Evolutionary conservation across 2,888 invertebrate genomes (phyloP).

Genomic region (Drosophila barbarae): DNA sequence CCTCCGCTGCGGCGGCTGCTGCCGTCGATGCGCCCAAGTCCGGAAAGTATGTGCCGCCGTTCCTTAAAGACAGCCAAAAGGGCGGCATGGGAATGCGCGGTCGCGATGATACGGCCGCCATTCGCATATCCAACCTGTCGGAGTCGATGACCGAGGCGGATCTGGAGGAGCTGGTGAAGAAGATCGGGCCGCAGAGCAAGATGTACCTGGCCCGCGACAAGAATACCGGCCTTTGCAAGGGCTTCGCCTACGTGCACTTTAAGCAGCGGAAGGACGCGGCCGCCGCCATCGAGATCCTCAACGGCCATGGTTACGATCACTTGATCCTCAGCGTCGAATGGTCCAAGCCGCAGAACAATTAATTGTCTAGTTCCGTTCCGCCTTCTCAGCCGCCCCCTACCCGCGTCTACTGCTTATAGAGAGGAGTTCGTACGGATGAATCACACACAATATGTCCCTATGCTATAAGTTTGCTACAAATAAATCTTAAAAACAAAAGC

Average conservation of each 20-base stretch:
- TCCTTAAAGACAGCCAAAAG: constrained; percentile 91
- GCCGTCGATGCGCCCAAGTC: constrained; percentile 77
- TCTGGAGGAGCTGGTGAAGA: constrained; percentile 96
- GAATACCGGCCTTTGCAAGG: constrained; percentile 92
- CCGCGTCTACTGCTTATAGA: constrained; percentile 30
- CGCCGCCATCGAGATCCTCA: constrained; percentile 91
- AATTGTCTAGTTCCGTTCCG: constrained; percentile 17
- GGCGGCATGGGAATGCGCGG: constrained; percentile 85
- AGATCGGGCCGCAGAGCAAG: constrained; percentile 95
- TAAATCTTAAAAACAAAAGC: constrained; percentile 24
- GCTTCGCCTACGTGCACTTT: constrained; percentile 99
- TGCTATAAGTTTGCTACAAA: constrained; percentile 45
- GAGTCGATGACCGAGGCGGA: constrained; percentile 97
- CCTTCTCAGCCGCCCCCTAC: constrained; percentile 3
- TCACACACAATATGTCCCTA: constrained; percentile 38
- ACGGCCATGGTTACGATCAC: constrained; percentile 98
- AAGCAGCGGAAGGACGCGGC: constrained; percentile 94
- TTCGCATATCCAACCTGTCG: constrained; percentile 97
- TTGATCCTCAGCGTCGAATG: constrained; percentile 99
- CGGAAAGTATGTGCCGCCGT: constrained; percentile 92
- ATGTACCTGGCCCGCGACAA: constrained; percentile 98
- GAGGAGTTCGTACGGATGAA: constrained; percentile 22
- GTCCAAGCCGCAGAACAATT: constrained; percentile 90
- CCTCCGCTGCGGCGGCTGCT: constrained; percentile 77
- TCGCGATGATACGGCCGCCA: constrained; percentile 92